Percentiles rank a stretch among this genome's conserved stretches.
Conservation (phyloP, 2,888 invertebrate species). For the Lasioglossum vierecki region DNA sequence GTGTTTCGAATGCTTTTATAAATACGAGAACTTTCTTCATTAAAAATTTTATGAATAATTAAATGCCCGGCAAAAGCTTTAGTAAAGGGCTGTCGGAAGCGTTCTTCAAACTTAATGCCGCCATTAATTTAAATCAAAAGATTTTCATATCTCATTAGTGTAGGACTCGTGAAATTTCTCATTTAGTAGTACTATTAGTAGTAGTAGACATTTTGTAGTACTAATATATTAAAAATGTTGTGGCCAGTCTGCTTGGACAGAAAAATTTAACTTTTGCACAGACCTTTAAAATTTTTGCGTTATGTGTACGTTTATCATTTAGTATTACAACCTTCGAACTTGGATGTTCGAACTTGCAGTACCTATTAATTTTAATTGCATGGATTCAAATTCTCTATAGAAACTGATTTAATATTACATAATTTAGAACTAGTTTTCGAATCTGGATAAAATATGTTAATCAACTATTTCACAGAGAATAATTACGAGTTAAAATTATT, state of each 20-base stretch:
- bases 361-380: neutral
- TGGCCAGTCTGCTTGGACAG: neutral
- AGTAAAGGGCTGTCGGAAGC: neutral
- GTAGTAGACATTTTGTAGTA: neutral
- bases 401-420: neutral
- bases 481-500: neutral
- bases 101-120: neutral
- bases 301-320: neutral
- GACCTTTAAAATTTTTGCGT: neutral
- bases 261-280: neutral
- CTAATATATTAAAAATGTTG: neutral
- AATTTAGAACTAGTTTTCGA: neutral
- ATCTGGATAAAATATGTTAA: neutral
- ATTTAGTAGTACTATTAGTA: too few relatives aligned
- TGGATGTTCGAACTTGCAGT: neutral
- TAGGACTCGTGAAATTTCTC: neutral
- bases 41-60: slow-evolving; percentile 4
- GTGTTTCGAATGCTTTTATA: neutral
- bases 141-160: slow-evolving; percentile 12
- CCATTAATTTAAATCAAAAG: slow-evolving; percentile 7
- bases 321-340: neutral
- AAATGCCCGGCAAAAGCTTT: neutral
- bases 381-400: neutral
- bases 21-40: neutral
- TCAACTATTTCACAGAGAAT: neutral